Conservation (phyloP, 2,888 invertebrate genomes). For the Iselma pallidipennis region DNA sequence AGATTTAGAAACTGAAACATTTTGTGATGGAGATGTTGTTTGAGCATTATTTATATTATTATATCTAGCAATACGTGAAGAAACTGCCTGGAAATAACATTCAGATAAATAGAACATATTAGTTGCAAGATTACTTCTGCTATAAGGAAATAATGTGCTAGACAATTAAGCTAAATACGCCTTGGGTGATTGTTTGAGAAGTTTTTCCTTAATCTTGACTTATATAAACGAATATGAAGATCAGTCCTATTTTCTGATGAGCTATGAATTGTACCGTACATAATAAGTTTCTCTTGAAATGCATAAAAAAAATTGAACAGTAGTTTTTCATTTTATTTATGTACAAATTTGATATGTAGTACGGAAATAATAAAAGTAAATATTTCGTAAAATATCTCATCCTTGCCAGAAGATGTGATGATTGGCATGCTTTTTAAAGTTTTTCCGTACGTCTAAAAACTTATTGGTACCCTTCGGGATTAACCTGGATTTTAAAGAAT, state of each 20-base stretch:
- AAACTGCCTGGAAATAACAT: too few species aligned
- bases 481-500: background rate
- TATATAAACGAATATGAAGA: background rate
- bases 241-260: background rate
- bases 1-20: too few species aligned
- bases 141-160: background rate
- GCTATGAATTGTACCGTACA: too few species aligned
- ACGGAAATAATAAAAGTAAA: too few species aligned
- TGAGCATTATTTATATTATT: too few species aligned
- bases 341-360: too few species aligned
- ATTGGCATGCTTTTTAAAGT: background rate
- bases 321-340: background rate
- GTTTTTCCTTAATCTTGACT: too few species aligned
- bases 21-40: too few species aligned
- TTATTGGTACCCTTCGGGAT: background rate
- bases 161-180: background rate
- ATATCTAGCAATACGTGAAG: too few species aligned
- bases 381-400: background rate
- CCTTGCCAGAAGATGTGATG: background rate
- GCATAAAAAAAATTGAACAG: too few species aligned
- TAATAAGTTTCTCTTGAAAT: too few species aligned
- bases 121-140: background rate
- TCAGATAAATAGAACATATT: background rate
- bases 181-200: background rate
- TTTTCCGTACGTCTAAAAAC: background rate